Conservation (phyloP, 2,797 vertebrate species). For the Gymnocypris eckloni region DNA sequence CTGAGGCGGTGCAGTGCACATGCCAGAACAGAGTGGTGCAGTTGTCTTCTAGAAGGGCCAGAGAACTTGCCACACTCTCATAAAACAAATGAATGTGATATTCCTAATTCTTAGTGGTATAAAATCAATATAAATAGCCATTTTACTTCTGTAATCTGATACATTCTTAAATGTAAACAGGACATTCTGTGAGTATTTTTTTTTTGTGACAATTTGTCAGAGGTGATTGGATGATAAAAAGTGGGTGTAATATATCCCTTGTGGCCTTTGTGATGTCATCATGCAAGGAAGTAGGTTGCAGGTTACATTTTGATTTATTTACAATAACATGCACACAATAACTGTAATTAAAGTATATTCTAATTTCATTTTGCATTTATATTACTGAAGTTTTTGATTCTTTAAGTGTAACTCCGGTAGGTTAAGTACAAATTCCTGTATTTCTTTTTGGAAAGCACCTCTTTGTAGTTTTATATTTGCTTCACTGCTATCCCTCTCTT, state of each 20-base stretch:
- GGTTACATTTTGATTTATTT: not conserved
- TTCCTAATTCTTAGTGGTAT: conserved; percentile 1
- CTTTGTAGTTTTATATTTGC: conserved; percentile 55
- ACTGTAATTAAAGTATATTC: not conserved
- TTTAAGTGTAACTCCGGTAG: not conserved
- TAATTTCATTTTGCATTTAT: not conserved
- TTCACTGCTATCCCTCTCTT: conserved; percentile 47
- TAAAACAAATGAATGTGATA: conserved; percentile 13
- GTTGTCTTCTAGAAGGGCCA: conserved; percentile 39
- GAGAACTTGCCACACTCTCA: not conserved
- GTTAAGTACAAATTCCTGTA: conserved; percentile 16
- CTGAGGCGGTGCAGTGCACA: conserved; percentile 57
- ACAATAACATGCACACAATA: not conserved
- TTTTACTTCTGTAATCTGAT: not conserved
- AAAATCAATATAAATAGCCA: not conserved
- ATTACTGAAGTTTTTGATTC: not conserved
- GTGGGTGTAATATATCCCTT: not conserved
- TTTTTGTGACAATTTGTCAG: too few relatives aligned
- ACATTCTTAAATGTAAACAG: not conserved
- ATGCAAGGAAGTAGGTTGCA: not conserved
- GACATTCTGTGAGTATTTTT: not conserved
- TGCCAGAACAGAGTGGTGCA: conserved; percentile 32
- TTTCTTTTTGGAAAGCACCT: conserved; percentile 48
- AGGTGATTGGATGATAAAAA: not conserved
- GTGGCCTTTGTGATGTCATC: not conserved